A percentile compares a stretch with the other conserved stretches of the same genome.
phyloP scores from a whole-genome alignment of 2,113 vertebrate genomes.

The Indri indri region DNA sequence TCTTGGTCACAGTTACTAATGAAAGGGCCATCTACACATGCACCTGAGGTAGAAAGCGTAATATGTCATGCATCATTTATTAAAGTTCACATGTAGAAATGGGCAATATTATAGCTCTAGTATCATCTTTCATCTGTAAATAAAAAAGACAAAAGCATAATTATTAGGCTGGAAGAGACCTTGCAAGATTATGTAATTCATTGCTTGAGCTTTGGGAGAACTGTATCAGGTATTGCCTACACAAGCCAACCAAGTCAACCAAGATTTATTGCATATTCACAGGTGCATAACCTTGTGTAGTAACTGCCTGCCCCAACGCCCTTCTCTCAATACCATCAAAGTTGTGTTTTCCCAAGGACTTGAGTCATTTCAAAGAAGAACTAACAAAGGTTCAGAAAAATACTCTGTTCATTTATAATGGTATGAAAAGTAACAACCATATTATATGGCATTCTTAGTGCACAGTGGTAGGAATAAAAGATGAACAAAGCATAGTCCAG shows the following conservation, averaged over 20 bases:
- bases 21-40: background rate
- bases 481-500: background rate
- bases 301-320: background rate
- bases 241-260: background rate
- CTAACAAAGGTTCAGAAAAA: background rate
- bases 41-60: background rate
- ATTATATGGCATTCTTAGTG: background rate
- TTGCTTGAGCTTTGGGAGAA: constrained; percentile 37
- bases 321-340: background rate
- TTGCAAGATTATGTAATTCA: background rate
- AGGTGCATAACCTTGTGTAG: background rate
- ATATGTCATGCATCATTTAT: background rate
- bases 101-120: background rate
- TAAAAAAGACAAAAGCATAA: constrained; percentile 14
- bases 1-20: background rate
- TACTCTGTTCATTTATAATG: background rate
- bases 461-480: background rate
- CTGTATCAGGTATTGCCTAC: background rate
- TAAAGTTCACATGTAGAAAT: constrained; percentile 41
- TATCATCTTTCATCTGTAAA: constrained; percentile 48
- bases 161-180: constrained; percentile 26
- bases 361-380: background rate
- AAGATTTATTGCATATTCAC: background rate
- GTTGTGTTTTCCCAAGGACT: background rate
- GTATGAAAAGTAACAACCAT: background rate